Conservation (phyloP, 1,140 invertebrate species). For the Drosophila erecta region DNA sequence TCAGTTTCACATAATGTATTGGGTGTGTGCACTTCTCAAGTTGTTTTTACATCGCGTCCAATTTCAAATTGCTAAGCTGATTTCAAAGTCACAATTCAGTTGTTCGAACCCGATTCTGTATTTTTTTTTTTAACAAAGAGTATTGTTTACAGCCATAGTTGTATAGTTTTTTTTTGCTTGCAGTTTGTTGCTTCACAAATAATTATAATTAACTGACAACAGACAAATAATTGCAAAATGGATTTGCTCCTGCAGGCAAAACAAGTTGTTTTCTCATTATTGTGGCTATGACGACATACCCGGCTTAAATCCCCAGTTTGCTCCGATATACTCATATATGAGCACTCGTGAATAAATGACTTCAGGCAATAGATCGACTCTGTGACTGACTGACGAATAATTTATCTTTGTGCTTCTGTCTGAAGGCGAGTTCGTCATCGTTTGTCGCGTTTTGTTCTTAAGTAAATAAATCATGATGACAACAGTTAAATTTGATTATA, state of each 20-base stretch:
- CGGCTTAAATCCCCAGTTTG: conserved; percentile 14
- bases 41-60: conserved; percentile 27
- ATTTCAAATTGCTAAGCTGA: conserved; percentile 52
- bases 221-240: conserved; percentile 67
- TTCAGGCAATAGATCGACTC: conserved; percentile 49
- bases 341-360: conserved; percentile 49
- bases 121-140: conserved; percentile 24
- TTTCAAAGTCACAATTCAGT: conserved; percentile 48
- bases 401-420: conserved; percentile 61
- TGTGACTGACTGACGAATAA: conserved; percentile 49
- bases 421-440: conserved; percentile 49
- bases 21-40: conserved; percentile 38
- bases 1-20: conserved; percentile 20
- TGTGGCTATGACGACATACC: conserved; percentile 60
- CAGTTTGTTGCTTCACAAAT: conserved; percentile 49
- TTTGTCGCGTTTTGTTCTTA: conserved; percentile 65
- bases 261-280: conserved; percentile 46
- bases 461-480: conserved; percentile 78
- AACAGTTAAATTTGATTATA: conserved; percentile 82
- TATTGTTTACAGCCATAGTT: conserved; percentile 34
- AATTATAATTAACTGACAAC: conserved; percentile 68
- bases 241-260: conserved; percentile 70
- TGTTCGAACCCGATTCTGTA: conserved; percentile 9
- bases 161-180: conserved; percentile 9
- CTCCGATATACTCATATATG: conserved; percentile 25